phyloP scores from a whole-genome alignment of 1,140 invertebrate species.

The Hyposmocoma kahamanoa region DNA sequence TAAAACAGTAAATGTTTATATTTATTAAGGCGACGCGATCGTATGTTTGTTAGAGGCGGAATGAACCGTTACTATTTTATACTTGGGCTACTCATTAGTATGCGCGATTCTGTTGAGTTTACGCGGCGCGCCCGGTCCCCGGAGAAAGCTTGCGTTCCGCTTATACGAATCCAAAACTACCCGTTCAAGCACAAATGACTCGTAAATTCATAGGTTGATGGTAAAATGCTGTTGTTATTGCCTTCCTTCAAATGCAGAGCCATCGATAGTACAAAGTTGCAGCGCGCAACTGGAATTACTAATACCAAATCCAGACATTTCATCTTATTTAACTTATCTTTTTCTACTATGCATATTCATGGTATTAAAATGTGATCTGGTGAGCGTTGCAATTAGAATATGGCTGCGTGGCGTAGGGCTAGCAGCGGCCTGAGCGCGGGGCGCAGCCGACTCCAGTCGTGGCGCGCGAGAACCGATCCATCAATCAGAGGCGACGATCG shows the following conservation, averaged over 20 bases:
- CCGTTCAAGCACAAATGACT: conserved; percentile 44
- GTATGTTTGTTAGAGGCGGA: conserved; percentile 34
- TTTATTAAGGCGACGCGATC: conserved; percentile 48
- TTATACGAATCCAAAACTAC: conserved; percentile 42
- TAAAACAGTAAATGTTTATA: conserved; percentile 59
- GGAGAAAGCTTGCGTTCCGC: conserved; percentile 57
- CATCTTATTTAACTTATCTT: conserved; percentile 30
- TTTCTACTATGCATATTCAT: conserved; percentile 27
- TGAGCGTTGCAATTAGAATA: conserved; percentile 2
- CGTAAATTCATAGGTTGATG: conserved; percentile 47
- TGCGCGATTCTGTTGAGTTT: conserved; percentile 52
- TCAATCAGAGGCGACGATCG: conserved; percentile 56
- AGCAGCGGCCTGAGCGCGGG: conserved; percentile 7
- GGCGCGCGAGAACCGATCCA: conserved; percentile 29
- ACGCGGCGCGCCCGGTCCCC: conserved; percentile 37
- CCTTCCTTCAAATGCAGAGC: conserved; percentile 29
- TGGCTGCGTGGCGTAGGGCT: background rate
- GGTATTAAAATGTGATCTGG: conserved; percentile 24
- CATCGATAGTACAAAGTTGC: conserved; percentile 44
- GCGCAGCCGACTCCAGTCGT: conserved; percentile 11
- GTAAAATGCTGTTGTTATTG: conserved; percentile 43
- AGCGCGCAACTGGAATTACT: conserved; percentile 23
- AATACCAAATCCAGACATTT: conserved; percentile 21
- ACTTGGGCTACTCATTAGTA: conserved; percentile 56
- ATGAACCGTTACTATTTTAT: conserved; percentile 65